Percentiles rank a stretch among this genome's conserved stretches.
phyloP scores from a whole-genome alignment of 2,797 vertebrate genomes.

The Onychomys arenicola region DNA sequence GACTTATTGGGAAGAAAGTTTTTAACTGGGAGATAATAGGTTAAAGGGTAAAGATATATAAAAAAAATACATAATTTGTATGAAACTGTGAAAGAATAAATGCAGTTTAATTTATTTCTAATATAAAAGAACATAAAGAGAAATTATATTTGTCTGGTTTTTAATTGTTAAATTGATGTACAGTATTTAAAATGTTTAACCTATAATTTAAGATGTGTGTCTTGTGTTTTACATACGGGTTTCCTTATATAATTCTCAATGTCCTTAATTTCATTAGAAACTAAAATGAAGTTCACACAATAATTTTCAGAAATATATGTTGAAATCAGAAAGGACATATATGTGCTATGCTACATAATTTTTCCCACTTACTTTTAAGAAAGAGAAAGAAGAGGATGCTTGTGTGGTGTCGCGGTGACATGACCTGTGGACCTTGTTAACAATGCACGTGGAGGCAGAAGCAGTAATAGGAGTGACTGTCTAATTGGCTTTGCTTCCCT shows the following conservation, averaged over 20 bases:
- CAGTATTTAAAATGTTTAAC: neutral
- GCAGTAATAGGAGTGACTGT: neutral
- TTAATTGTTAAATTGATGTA: neutral
- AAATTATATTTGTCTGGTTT: neutral
- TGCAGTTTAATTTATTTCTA: neutral
- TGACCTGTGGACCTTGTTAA: slow-evolving; percentile 41
- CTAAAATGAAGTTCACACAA: neutral
- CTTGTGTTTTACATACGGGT: neutral
- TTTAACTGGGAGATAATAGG: neutral
- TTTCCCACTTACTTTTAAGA: slow-evolving; percentile 23
- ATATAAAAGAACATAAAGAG: neutral
- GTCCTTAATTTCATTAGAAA: slow-evolving; percentile 23
- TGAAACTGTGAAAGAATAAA: neutral
- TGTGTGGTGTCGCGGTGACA: neutral
- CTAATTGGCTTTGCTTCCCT: slow-evolving; percentile 70
- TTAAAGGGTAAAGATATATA: neutral
- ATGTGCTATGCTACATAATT: neutral
- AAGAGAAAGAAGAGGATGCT: neutral
- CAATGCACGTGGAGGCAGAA: neutral
- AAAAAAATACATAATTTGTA: neutral
- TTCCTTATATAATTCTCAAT: neutral
- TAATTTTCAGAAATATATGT: neutral
- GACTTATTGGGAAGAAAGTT: neutral
- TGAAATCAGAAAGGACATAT: neutral
- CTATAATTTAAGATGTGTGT: neutral